phyloP scores from a whole-genome alignment of 2,113 vertebrate species.

The Pitta sordida region DNA sequence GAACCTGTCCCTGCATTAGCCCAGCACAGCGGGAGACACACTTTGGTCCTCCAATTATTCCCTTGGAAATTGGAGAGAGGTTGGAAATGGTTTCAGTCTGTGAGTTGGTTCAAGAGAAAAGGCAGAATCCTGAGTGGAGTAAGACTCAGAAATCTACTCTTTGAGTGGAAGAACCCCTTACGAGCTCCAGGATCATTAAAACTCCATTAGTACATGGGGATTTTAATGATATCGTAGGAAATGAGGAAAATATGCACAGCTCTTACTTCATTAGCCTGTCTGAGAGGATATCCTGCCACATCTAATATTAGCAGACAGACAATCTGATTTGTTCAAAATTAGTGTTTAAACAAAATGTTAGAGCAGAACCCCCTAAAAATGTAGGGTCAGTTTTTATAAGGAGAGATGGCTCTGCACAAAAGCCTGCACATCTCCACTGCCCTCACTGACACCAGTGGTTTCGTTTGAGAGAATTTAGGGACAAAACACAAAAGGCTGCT shows the following conservation, averaged over 20 bases:
- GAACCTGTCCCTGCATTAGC: constrained; percentile 59
- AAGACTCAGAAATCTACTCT: constrained; percentile 54
- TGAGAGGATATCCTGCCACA: constrained; percentile 61
- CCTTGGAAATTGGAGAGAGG: constrained; percentile 52
- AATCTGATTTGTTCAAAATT: constrained; percentile 43
- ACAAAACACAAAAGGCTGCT: background rate
- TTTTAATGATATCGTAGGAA: constrained; percentile 71
- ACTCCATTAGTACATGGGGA: constrained; percentile 68
- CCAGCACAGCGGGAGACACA: constrained; percentile 10
- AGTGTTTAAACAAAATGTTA: constrained; percentile 21
- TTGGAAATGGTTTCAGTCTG: constrained; percentile 48
- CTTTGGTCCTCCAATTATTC: constrained; percentile 39
- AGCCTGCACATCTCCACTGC: background rate
- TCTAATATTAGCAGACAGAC: constrained; percentile 35
- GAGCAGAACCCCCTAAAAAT: background rate
- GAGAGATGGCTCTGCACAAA: background rate
- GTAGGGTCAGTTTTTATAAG: background rate
- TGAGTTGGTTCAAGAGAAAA: constrained; percentile 31
- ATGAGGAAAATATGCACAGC: constrained; percentile 68
- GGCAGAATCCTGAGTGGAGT: constrained; percentile 40
- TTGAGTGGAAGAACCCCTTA: constrained; percentile 50
- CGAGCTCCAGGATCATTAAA: constrained; percentile 71
- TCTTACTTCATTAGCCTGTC: constrained; percentile 70
- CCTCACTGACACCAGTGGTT: background rate
- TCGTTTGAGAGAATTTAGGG: background rate